Evolutionary conservation across 2,888 invertebrate genomes (phyloP), one percentile per base, ranked within the genome.

Genomic region (Lacanobia oleracea): DNA sequence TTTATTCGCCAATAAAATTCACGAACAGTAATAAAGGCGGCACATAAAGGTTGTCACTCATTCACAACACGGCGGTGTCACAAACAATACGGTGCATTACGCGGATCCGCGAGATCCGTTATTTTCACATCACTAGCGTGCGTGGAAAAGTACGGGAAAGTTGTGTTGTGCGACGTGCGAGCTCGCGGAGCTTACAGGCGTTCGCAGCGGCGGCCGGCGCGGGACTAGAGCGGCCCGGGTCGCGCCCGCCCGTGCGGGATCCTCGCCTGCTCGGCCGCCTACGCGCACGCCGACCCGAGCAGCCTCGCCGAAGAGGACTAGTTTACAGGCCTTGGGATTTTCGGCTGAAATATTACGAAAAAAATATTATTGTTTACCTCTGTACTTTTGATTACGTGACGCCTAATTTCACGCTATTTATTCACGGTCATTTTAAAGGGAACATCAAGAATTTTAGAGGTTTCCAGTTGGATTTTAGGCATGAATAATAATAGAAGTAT

Each of bases 61-160:
- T 76, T 83, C 87, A 85, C 86, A 77, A 75, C 67, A 72, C 68
- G 80, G 48, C 53, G 63, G 63, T 68, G 74, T 73, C 86, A 87
- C 86, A 78, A 77, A 80, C 68, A 85, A 86, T 74, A 81, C 79
- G 69, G 48, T 72, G 72, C 77, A 81, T 84, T 82, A 84, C 82
- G 56, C n/a, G 74, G 68, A 76, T 70, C 83, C 83, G 61, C 40
- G 75, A 12, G 43, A 37, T 57, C 37, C 40, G 72, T 78, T 72
- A 83, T 84, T 81, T 78, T 83, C 82, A 85, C 81, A 70, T 79
- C 81, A 84, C 83, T 81, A 83, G 80, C 78, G 84, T 83, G 83
- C 86, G 88, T 85, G 88, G 90, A 88, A 90, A 92, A 91, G 88
- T 90, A 87, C 91, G 91, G 87, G 86, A 90, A 91, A 90, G 87